Base-by-base conservation (phyloP, 2,888 invertebrate species). In the Drosophila nr. fundita region DNA sequence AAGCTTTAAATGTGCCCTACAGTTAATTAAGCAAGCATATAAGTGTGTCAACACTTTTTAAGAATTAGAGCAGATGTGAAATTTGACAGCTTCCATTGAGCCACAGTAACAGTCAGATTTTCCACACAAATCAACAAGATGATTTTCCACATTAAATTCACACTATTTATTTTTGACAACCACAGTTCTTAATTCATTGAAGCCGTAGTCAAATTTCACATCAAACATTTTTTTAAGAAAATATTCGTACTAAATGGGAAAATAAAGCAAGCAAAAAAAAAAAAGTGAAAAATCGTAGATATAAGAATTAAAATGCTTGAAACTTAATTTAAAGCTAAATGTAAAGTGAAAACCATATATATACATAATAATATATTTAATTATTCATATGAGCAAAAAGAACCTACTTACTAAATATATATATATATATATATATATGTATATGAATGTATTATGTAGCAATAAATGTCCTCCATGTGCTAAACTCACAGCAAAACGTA, bases 1-100 rank as follows among this genome's bases (percentile, higher is more conserved):
- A 91, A 92, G 92, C 92, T 92, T 92, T 92, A 92, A 89, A 91
- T 91, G 90, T 92, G 91, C 90, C 92, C 92, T 90, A 91, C 64
- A 42, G 69, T 68, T 80, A 84, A 70, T 69, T 68, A 68, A 61
- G 54, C 38, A 48, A 58, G 73, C 27, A 50, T 3, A 15, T 50
- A 29, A 45, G 42, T 58, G 63, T 45, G 52, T 29, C 34, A 59
- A 32, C 42, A 36, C 40, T 4, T 15, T 27, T 36, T 49, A 50
- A 49, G 48, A 11, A 55, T n/a, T 40, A 57, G 42, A 57, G 34
- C 34, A 27, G 45, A 11, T 54, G 58, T 55, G 55, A 63, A 27
- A 52, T 29, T 70, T 55, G 70, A 45, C 69, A 66, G 36, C 58
- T 27, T 32, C 40, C 15, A 13, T 42, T 24, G 38, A 61, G 24